phyloP scores from a whole-genome alignment of 2,113 vertebrate species.

The Lophius piscatorius region DNA sequence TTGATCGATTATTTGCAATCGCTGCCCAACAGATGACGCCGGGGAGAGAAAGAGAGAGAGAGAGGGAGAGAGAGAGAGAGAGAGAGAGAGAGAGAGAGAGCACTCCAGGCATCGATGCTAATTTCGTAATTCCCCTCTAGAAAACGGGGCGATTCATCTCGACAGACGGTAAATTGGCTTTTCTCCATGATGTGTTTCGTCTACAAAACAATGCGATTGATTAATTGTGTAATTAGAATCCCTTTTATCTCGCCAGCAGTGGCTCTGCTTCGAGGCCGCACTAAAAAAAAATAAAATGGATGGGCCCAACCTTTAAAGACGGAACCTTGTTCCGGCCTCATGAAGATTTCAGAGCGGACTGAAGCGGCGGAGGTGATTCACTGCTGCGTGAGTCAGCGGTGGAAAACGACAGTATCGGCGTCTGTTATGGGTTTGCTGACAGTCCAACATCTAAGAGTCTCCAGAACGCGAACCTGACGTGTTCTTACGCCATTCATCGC shows the following conservation, averaged over 20 bases:
- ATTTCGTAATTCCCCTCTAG: slow-evolving; percentile 44
- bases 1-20: slow-evolving; percentile 33
- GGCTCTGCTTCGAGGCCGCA: slow-evolving; percentile 36
- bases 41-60: no score
- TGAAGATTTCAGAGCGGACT: slow-evolving; percentile 19
- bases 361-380: not conserved
- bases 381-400: not conserved
- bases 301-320: slow-evolving; percentile 23
- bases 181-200: slow-evolving; percentile 52
- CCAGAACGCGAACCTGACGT: not conserved
- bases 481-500: not conserved
- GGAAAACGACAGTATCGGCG: not conserved
- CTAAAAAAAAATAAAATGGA: slow-evolving; percentile 38
- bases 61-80: no score
- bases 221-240: slow-evolving; percentile 69
- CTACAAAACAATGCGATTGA: slow-evolving; percentile 63
- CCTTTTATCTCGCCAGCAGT: slow-evolving; percentile 37
- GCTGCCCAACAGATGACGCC: slow-evolving; percentile 30
- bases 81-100: no score
- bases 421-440: not conserved
- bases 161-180: slow-evolving; percentile 61
- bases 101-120: slow-evolving; percentile 30
- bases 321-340: slow-evolving; percentile 17
- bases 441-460: not conserved
- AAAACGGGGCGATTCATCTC: slow-evolving; percentile 62